phyloP scores from a whole-genome alignment of 35 echinoderm and acorn worm species.

The Lytechinus variegatus region DNA sequence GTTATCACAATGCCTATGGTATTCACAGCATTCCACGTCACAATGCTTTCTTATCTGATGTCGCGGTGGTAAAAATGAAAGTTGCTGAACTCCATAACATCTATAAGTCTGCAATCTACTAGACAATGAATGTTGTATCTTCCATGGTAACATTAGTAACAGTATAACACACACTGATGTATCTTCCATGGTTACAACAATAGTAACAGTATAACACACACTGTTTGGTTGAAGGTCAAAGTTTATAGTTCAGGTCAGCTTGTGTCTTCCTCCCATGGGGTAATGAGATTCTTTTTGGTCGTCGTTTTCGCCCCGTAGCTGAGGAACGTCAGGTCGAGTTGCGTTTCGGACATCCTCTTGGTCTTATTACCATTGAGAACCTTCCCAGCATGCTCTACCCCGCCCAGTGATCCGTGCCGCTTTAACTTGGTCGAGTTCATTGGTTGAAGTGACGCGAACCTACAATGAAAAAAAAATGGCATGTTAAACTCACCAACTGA shows the following conservation, averaged over 20 bases:
- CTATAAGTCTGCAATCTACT: neutral
- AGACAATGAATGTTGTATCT: neutral
- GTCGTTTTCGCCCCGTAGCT: neutral
- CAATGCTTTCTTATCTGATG: neutral
- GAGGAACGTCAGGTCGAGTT: constrained; percentile 41
- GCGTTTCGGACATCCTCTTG: constrained; percentile 45
- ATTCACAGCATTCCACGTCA: neutral
- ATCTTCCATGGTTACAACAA: neutral
- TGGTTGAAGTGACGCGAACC: constrained; percentile 59
- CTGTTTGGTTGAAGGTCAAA: neutral
- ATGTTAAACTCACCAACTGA: neutral
- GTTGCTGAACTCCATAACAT: neutral
- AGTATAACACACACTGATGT: no score
- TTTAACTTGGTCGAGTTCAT: constrained; percentile 43
- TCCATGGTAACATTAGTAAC: neutral
- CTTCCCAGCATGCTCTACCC: constrained; percentile 44
- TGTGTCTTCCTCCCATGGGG: constrained; percentile 73
- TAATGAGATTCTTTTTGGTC: constrained; percentile 70
- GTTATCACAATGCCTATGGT: no score
- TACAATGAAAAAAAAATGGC: neutral
- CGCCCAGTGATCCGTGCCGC: constrained; percentile 47
- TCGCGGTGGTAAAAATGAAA: neutral
- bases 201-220: neutral
- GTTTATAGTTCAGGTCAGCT: constrained; percentile 24
- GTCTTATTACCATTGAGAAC: constrained; percentile 12